Conservation (phyloP, 2,888 invertebrate species). For the Pharmacophagus antenor region DNA sequence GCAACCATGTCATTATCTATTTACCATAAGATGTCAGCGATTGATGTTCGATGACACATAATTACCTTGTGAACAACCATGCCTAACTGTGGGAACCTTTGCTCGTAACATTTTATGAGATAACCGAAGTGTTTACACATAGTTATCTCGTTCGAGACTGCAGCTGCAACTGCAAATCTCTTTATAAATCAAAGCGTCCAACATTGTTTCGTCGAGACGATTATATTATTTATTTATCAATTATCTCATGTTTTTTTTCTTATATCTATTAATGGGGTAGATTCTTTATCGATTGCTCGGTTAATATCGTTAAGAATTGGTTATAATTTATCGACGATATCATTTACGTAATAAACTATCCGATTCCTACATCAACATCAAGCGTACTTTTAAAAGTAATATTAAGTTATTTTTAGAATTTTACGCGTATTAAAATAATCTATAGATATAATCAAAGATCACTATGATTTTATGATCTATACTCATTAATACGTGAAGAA, state of each 20-base stretch:
- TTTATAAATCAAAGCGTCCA: constrained; percentile 1
- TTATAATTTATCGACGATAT: too few relatives aligned
- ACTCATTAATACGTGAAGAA: too few relatives aligned
- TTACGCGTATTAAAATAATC: too few relatives aligned
- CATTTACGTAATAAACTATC: too few relatives aligned
- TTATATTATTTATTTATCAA: constrained; percentile 2
- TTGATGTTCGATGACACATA: constrained; percentile 29
- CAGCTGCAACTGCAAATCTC: not conserved
- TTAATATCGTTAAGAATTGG: too few relatives aligned
- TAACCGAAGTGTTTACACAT: constrained; percentile 15
- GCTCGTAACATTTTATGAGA: constrained; percentile 18
- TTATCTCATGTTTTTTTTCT: not conserved
- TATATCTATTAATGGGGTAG: not conserved
- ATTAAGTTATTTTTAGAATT: too few relatives aligned
- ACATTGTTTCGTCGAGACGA: too few relatives aligned
- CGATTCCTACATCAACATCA: too few relatives aligned
- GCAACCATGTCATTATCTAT: constrained; percentile 19
- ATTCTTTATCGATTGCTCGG: not conserved
- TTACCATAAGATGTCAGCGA: constrained; percentile 11
- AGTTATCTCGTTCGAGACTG: constrained; percentile 4
- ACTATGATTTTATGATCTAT: too few relatives aligned
- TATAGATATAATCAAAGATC: too few relatives aligned
- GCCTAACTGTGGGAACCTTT: constrained; percentile 28
- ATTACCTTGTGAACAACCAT: constrained; percentile 26
- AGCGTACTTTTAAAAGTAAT: too few relatives aligned